Percentiles rank a stretch among this genome's conserved stretches.
These are phyloP conservation scores for Aix galericulata DNA, from an alignment of 2,113 vertebrate genomes.

Conservation along the genomic window DNA sequence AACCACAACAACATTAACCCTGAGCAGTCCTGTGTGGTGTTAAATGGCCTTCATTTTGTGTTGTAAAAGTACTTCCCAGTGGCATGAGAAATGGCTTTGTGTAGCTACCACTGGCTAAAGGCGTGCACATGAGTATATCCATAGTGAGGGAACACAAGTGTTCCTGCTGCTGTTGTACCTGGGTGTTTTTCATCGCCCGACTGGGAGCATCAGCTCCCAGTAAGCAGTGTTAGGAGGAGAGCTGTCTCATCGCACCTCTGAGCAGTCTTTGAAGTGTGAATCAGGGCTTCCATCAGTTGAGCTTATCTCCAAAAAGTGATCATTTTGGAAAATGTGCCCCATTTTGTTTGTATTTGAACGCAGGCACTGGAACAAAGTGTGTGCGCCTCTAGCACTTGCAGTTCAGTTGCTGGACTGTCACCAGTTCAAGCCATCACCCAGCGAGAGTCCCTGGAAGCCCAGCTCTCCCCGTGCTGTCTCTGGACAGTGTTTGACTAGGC, in stretches of 20 bases:
- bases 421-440: background rate
- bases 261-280: background rate
- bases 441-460: background rate
- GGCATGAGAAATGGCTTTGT: background rate
- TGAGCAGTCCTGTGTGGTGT: background rate
- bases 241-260: background rate
- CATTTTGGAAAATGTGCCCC: background rate
- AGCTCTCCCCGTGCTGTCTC: background rate
- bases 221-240: background rate
- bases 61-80: background rate
- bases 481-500: conserved; percentile 56
- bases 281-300: accelerated
- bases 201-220: background rate
- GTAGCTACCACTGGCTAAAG: background rate
- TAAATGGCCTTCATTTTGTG: background rate
- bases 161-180: background rate
- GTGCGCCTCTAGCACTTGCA: background rate
- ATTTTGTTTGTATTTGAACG: accelerated
- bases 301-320: background rate
- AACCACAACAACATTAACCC: background rate
- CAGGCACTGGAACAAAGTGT: background rate
- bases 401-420: background rate
- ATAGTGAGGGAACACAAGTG: background rate
- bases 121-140: accelerated
- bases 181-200: background rate